Conservation (phyloP, 2,113 vertebrate genomes). For the Eulemur macaco region DNA sequence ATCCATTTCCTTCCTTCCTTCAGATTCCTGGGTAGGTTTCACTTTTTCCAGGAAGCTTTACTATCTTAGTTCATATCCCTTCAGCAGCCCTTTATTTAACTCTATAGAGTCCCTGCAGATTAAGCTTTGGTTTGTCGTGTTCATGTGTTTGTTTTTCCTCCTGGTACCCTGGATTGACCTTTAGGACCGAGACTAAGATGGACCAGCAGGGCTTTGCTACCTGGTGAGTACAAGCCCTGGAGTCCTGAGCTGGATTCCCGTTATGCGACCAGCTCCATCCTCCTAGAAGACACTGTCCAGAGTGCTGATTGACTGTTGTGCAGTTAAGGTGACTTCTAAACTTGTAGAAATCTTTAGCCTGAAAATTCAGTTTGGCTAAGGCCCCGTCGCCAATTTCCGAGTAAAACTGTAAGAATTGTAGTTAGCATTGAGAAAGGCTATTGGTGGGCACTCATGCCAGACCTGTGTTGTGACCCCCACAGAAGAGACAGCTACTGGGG, state of each 20-base stretch:
- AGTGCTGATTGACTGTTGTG: slow-evolving; percentile 27
- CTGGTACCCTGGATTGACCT: background rate
- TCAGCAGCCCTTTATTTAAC: background rate
- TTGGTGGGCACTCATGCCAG: background rate
- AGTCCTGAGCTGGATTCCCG: background rate
- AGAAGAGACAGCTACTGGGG: background rate
- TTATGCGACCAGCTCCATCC: background rate
- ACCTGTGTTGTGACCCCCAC: background rate
- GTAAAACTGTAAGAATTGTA: slow-evolving; percentile 38
- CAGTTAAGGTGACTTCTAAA: background rate
- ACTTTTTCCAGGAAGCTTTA: slow-evolving; percentile 3
- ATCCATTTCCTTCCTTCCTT: background rate
- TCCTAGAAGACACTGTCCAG: slow-evolving; percentile 11
- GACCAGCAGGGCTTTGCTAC: background rate
- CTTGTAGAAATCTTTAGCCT: background rate
- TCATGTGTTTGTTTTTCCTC: background rate
- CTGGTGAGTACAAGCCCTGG: no score
- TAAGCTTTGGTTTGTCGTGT: background rate
- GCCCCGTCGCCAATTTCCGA: slow-evolving; percentile 57
- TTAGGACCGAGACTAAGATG: background rate
- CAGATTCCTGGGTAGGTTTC: background rate
- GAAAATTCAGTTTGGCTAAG: background rate
- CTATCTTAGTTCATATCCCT: background rate
- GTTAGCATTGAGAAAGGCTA: background rate
- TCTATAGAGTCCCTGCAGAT: background rate